A percentile compares a stretch with the other conserved stretches of the same genome.
These are phyloP conservation scores for Scortum barcoo DNA, from an alignment of 2,113 vertebrate genomes.

Conservation along the genomic window DNA sequence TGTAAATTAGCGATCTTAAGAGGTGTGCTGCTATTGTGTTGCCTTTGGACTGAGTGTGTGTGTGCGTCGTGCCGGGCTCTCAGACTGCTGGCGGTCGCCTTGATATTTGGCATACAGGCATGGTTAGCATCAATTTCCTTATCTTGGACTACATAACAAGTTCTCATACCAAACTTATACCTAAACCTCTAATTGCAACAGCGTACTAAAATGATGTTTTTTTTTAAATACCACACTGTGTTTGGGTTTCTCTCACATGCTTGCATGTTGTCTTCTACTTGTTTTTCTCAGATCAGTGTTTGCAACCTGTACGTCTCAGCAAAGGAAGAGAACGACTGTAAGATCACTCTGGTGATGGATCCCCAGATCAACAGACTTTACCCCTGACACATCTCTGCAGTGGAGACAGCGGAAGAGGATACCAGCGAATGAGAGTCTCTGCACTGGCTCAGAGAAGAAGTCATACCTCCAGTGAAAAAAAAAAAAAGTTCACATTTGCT, in stretches of 20 bases:
- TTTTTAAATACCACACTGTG: neutral
- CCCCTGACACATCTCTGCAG: neutral
- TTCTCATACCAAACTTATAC: neutral
- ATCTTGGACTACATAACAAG: no score
- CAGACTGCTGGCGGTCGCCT: neutral
- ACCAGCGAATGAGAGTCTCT: neutral
- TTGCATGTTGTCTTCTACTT: neutral
- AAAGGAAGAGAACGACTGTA: slow-evolving; percentile 49
- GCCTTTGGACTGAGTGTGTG: neutral
- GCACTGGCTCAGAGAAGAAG: no score
- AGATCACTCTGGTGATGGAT: slow-evolving; percentile 55
- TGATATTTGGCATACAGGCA: neutral
- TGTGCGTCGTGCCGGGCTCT: no score
- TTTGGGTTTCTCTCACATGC: neutral
- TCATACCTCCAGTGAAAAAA: no score
- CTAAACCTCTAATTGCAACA: no score
- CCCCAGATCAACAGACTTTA: neutral
- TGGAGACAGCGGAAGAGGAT: no score
- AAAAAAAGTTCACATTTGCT: no score
- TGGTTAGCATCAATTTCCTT: no score
- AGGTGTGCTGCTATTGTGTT: neutral
- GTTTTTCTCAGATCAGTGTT: slow-evolving; percentile 14
- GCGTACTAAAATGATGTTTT: neutral
- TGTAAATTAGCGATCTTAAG: neutral
- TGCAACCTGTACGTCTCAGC: neutral